Evolutionary conservation across 2,888 invertebrate species (phyloP).

Genomic region (Pinctada fucata): DNA sequence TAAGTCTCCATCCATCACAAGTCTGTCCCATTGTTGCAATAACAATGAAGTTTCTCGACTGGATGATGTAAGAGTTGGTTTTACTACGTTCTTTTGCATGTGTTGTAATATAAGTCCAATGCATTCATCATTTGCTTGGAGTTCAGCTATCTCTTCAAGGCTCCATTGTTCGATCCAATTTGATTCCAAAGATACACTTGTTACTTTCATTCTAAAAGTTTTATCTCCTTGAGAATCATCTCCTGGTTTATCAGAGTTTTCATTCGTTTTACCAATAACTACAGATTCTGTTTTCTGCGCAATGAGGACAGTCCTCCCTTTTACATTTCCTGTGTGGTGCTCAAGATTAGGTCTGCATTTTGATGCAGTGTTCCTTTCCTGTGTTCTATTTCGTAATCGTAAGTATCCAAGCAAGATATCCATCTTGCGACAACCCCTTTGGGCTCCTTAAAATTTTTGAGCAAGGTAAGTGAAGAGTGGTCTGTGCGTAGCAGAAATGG

Average conservation of each 20-base stretch:
- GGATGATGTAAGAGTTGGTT: neutral
- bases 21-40: neutral
- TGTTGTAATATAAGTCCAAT: neutral
- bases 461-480: conserved; percentile 47
- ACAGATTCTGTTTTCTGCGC: neutral
- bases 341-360: conserved; percentile 15
- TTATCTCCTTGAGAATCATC: too few species aligned
- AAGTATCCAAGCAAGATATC: conserved; percentile 20
- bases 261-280: neutral
- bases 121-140: neutral
- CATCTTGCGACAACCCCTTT: conserved; percentile 41
- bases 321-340: neutral
- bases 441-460: conserved; percentile 42
- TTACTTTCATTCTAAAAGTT: too few species aligned
- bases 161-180: neutral
- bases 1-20: neutral
- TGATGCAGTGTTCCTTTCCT: neutral
- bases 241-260: too few species aligned
- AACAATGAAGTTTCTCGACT: neutral
- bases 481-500: conserved; percentile 50
- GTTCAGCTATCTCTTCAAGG: neutral
- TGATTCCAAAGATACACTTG: neutral
- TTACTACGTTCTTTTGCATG: neutral
- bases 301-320: conserved; percentile 2
- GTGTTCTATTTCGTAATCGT: conserved; percentile 22